These are phyloP conservation scores for Microtus californicus DNA, from an alignment of 2,797 vertebrate genomes.

Conservation along the genomic window DNA sequence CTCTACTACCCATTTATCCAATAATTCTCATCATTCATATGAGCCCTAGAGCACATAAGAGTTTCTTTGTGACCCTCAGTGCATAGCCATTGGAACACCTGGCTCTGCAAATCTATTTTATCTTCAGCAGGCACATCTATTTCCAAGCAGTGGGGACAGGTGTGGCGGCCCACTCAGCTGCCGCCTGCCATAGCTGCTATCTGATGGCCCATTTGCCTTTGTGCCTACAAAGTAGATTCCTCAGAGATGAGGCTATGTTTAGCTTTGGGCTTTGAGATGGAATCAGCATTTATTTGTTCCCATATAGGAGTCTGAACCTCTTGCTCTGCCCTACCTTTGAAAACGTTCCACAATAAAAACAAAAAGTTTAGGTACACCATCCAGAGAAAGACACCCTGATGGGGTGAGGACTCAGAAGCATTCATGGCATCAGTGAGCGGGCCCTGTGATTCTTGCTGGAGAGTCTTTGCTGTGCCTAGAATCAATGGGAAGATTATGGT, in stretches of 20 bases:
- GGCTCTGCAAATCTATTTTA: not conserved
- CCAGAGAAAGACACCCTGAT: not conserved
- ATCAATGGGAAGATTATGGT: not conserved
- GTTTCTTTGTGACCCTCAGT: not conserved
- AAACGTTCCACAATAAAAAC: not conserved
- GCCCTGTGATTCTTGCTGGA: not conserved
- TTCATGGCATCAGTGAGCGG: not conserved
- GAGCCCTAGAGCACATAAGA: not conserved
- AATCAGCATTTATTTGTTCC: conserved; percentile 47
- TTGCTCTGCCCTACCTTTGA: conserved; percentile 47
- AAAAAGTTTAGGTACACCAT: not conserved
- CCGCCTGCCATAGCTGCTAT: not conserved
- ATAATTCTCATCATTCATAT: not conserved
- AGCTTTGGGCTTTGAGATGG: conserved; percentile 38
- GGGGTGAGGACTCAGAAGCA: not conserved
- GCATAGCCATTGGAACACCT: not conserved
- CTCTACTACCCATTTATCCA: not conserved
- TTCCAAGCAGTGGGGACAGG: not conserved
- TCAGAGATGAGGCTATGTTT: not conserved
- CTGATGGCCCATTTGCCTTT: conserved; percentile 30
- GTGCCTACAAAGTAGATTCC: not conserved
- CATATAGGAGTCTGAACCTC: not conserved
- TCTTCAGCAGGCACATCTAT: not conserved
- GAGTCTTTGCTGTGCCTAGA: not conserved
- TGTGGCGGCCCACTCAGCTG: not conserved